A percentile compares a stretch with the other conserved stretches of the same genome.
phyloP scores from a whole-genome alignment of 2,113 vertebrate species.

The Sprattus sprattus region DNA sequence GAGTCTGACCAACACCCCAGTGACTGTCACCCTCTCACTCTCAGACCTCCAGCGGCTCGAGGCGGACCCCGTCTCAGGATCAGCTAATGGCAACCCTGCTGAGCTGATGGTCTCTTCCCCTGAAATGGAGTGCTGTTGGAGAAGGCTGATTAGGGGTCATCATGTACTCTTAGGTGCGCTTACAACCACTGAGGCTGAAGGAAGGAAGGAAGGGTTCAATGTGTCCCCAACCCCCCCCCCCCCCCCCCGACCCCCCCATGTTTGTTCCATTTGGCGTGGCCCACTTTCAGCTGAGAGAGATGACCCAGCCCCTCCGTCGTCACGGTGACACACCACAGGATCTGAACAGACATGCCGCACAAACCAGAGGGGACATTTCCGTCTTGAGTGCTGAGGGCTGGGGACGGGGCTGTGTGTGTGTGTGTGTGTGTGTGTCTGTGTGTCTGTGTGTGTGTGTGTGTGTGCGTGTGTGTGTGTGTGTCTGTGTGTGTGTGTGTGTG shows the following conservation, averaged over 20 bases:
- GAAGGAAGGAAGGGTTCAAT: neutral
- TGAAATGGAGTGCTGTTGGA: neutral
- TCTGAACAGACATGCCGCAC: neutral
- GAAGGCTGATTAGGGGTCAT: no score
- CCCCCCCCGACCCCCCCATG: neutral
- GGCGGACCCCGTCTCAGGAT: no score
- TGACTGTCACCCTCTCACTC: neutral
- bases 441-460: neutral
- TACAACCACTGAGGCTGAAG: neutral
- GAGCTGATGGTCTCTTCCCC: neutral
- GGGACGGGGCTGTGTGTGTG: neutral
- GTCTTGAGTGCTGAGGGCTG: neutral
- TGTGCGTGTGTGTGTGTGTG: slow-evolving; percentile 30
- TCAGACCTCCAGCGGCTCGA: no score
- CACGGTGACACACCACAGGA: neutral
- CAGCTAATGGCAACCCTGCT: neutral
- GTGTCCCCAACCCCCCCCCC: neutral
- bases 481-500: slow-evolving; percentile 10
- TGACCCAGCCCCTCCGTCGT: neutral
- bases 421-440: neutral
- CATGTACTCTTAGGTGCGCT: no score
- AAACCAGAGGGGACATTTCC: neutral
- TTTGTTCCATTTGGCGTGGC: neutral
- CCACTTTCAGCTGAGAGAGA: neutral
- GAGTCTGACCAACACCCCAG: neutral